Percentiles rank a stretch among this genome's conserved stretches.
Conservation (phyloP, 2,888 invertebrate genomes). For the Meloe dianella region DNA sequence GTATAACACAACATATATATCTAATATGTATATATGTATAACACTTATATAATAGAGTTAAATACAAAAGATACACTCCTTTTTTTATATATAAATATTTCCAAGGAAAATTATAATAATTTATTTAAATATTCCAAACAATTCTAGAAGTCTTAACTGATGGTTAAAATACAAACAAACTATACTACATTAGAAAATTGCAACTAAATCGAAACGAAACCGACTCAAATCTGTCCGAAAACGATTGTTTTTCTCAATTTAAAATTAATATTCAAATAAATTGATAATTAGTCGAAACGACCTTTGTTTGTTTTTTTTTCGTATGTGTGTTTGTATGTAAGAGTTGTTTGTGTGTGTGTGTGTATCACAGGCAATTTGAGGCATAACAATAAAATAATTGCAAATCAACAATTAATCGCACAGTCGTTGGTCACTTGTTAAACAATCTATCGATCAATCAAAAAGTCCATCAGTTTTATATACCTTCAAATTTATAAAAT, state of each 20-base stretch:
- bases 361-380: conserved; percentile 57
- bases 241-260: conserved; percentile 19
- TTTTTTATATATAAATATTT: conserved; percentile 23
- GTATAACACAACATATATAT: conserved; percentile 37
- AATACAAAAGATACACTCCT: conserved; percentile 39
- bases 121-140: conserved; percentile 19
- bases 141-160: conserved; percentile 19
- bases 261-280: conserved; percentile 15
- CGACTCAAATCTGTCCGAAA: conserved; percentile 20
- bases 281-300: conserved; percentile 31
- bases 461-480: conserved; percentile 28
- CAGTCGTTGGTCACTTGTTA: conserved; percentile 30
- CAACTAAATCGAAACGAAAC: conserved; percentile 14
- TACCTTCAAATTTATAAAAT: neutral
- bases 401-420: conserved; percentile 24
- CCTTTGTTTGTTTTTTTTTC: neutral
- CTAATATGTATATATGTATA: conserved; percentile 18
- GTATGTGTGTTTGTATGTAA: neutral
- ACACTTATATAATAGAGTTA: conserved; percentile 39
- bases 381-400: conserved; percentile 47
- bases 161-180: conserved; percentile 16
- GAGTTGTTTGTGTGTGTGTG: no score
- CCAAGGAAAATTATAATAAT: conserved; percentile 16
- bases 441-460: conserved; percentile 18
- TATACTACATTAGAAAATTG: conserved; percentile 8